Evolutionary conservation across 1,140 invertebrate genomes (phyloP), one percentile per base, ranked within the genome.

Genomic region (Ostrea edulis): DNA sequence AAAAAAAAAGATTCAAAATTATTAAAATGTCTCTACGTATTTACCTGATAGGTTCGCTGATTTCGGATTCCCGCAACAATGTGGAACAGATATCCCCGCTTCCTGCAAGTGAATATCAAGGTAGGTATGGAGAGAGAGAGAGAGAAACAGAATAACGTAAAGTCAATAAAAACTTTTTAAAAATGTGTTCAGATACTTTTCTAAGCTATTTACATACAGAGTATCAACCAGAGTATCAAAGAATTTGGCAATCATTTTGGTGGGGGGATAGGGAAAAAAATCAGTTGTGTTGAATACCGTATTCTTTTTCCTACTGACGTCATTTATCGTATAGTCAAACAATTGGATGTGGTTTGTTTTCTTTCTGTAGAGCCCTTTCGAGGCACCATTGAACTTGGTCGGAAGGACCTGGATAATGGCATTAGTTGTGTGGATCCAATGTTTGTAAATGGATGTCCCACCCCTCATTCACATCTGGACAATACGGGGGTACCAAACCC

Each of bases 401-500:
- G 53, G 35, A 68, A 71, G 54, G 9, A 55, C 20, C 51, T 87
- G 85, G 51, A 87, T 87, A 52, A 87, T 87, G 82, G 29, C 85
- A 87, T 86, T 86, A 89, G 17, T 68, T 89, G 25, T 86, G 84
- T 55, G 87, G 83, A 86, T 89, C 86, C 54, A 86, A 86, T 52
- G 89, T 87, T 87, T 89, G 83, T 25, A 84, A 84, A 8, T 58
- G 65, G 35, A 87, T 83, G 54, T 84, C 84, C 3, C 71, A 82
- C 51, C 84, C 87, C 54, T 20, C 84, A n/a, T 86, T 71, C 65
- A 55, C 58, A 54, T 29, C 68, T 17, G 55, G 58, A 68, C 62
- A 65, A 53, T 11, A 82, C 87, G n/a, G 87, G 88, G 65, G 68
- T 90, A 9, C 86, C 92, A 20, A 99, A 99, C 95, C 98, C 98